phyloP scores from a whole-genome alignment of 1,140 invertebrate genomes.

The Pogonognathellus flavescens region DNA sequence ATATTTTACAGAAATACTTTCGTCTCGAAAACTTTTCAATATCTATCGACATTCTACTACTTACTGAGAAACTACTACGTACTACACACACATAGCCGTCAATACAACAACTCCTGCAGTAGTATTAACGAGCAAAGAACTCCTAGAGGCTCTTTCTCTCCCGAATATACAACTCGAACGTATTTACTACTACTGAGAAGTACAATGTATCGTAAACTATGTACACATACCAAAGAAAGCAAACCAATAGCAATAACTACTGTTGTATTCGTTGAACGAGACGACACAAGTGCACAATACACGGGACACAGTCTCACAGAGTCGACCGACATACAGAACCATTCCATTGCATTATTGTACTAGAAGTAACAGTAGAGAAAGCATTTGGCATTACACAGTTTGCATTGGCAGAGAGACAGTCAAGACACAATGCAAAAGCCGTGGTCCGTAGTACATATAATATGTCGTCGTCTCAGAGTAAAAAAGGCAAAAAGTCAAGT shows the following conservation, averaged over 20 bases:
- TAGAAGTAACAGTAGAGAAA: constrained; percentile 1
- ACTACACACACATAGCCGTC: too few species aligned
- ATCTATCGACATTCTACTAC: constrained; percentile 18
- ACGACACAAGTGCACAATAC: background rate
- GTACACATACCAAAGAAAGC: constrained; percentile 40
- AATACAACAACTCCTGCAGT: background rate
- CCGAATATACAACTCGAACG: background rate
- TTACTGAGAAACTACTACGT: background rate
- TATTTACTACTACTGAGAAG: background rate
- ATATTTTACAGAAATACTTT: constrained; percentile 50
- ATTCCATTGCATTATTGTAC: background rate
- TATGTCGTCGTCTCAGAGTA: background rate
- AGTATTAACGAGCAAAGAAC: background rate
- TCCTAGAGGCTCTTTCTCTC: constrained; percentile 6
- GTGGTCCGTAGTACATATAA: background rate
- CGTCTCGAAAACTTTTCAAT: constrained; percentile 34
- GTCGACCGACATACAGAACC: too few species aligned
- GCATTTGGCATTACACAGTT: constrained; percentile 11
- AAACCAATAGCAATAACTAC: constrained; percentile 45
- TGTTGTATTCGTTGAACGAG: background rate
- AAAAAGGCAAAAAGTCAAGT: constrained; percentile 35
- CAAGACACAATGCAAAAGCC: background rate
- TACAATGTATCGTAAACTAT: constrained; percentile 29
- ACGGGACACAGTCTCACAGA: background rate
- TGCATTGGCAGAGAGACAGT: background rate